phyloP scores from a whole-genome alignment of 1,140 invertebrate species.

The Yoshiicerus persimilis region DNA sequence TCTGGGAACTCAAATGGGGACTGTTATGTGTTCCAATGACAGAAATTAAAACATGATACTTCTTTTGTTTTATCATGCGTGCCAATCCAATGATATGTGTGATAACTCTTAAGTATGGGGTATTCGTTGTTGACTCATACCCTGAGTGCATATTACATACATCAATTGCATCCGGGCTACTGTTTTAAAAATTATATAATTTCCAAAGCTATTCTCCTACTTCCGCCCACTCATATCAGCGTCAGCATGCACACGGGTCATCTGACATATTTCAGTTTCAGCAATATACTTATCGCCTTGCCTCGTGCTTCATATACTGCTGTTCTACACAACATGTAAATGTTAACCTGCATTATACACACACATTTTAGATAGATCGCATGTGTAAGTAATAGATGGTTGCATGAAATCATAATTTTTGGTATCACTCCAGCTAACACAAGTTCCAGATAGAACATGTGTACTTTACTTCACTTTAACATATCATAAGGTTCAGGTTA shows the following conservation, averaged over 20 bases:
- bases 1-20: background rate
- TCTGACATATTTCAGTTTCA: background rate
- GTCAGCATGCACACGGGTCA: background rate
- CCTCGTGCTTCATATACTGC: background rate
- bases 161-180: background rate
- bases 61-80: background rate
- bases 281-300: background rate
- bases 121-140: background rate
- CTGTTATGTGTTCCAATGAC: background rate
- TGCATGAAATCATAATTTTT: conserved; percentile 15
- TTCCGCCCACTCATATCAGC: background rate
- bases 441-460: background rate
- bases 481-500: conserved; percentile 10
- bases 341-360: background rate
- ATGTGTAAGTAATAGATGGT: background rate
- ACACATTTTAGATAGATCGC: background rate
- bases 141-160: background rate
- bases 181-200: background rate
- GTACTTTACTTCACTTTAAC: background rate
- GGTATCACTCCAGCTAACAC: background rate
- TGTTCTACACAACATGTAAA: background rate
- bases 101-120: background rate
- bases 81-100: background rate
- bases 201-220: background rate
- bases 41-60: background rate